These are phyloP conservation scores for Taurulus bubalis DNA, from an alignment of 2,113 vertebrate species.

Conservation along the genomic window DNA sequence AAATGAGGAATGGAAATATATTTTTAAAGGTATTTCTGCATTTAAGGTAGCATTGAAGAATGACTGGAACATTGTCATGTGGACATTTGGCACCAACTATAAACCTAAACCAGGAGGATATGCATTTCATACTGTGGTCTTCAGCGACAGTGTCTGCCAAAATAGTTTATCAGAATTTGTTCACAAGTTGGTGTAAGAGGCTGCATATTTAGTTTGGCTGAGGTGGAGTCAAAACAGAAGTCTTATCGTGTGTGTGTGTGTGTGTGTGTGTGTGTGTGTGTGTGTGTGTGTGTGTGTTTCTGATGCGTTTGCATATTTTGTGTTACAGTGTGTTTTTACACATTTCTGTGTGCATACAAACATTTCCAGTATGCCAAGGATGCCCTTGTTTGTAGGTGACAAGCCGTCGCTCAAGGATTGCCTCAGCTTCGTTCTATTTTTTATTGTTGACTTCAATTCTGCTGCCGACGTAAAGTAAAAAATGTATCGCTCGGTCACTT, in stretches of 20 bases:
- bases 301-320: slow-evolving; percentile 21
- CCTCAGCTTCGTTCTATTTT: slow-evolving; percentile 9
- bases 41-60: slow-evolving; percentile 38
- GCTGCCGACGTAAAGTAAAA: not conserved
- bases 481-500: not conserved
- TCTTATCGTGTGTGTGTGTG: slow-evolving; percentile 54
- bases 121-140: not conserved
- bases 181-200: slow-evolving; percentile 31
- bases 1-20: slow-evolving; percentile 20
- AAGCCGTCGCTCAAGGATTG: slow-evolving; percentile 24
- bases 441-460: slow-evolving; percentile 24
- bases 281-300: slow-evolving; percentile 1
- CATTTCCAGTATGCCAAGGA: slow-evolving; percentile 61
- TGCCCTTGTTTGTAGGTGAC: slow-evolving; percentile 52
- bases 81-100: not conserved
- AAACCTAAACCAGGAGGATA: not conserved
- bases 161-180: slow-evolving; percentile 24
- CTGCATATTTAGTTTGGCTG: slow-evolving; percentile 41
- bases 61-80: slow-evolving; percentile 28
- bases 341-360: slow-evolving; percentile 29
- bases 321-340: slow-evolving; percentile 32
- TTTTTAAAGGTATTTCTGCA: slow-evolving; percentile 54
- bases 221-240: slow-evolving; percentile 58
- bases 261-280: slow-evolving; percentile 2
- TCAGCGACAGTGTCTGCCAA: not conserved